Conservation (phyloP, 2,888 invertebrate genomes). For the Eilema depressum region DNA sequence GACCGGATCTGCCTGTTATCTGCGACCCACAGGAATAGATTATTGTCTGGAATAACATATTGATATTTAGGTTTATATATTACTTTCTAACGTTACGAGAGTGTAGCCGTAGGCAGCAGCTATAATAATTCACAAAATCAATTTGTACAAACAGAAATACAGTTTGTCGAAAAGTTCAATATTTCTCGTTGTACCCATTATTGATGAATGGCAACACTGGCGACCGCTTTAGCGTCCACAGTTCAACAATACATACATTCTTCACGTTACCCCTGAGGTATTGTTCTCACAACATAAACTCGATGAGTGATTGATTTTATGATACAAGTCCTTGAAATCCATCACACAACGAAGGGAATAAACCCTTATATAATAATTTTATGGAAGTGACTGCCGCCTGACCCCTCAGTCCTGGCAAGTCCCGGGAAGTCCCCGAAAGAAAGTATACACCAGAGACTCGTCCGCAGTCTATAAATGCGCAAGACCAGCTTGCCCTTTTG, state of each 20-base stretch:
- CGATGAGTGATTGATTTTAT: neutral
- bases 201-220: constrained; percentile 13
- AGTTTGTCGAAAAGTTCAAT: neutral
- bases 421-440: too few species aligned
- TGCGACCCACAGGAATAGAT: too few species aligned
- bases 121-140: neutral
- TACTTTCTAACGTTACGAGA: neutral
- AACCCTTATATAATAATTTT: too few species aligned
- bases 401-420: too few species aligned
- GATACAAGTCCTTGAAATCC: neutral
- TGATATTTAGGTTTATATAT: too few species aligned
- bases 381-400: too few species aligned
- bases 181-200: constrained; percentile 4
- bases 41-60: neutral
- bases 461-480: too few species aligned
- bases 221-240: constrained; percentile 7
- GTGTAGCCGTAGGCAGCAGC: neutral
- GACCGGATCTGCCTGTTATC: too few species aligned
- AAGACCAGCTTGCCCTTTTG: too few species aligned
- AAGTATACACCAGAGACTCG: too few species aligned
- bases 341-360: too few species aligned
- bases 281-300: neutral
- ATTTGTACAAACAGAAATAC: neutral
- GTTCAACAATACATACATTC: constrained; percentile 2
- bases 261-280: constrained; percentile 3